A percentile compares a stretch with the other conserved stretches of the same genome.
Conservation (phyloP, 2,888 invertebrate genomes). For the Artemia sinica region DNA sequence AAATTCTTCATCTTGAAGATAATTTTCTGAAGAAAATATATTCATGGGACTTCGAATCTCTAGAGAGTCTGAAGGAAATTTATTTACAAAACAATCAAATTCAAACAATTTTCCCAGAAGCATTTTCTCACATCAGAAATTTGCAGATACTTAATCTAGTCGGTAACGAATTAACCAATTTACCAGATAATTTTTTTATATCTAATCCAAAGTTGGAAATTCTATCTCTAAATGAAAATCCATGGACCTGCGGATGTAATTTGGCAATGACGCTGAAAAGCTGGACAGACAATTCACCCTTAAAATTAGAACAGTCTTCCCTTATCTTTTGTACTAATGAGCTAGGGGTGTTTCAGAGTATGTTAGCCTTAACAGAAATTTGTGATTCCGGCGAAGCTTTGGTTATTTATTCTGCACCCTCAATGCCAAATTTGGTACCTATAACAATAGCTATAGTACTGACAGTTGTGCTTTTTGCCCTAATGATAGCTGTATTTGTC, state of each 20-base stretch:
- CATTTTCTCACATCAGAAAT: conserved; percentile 48
- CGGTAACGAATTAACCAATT: conserved; percentile 48
- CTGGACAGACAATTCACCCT: conserved; percentile 58
- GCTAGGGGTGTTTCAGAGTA: background rate
- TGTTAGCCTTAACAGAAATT: conserved; percentile 27
- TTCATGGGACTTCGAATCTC: conserved; percentile 62
- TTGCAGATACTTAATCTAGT: conserved; percentile 49
- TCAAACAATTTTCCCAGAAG: conserved; percentile 47
- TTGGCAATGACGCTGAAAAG: conserved; percentile 51
- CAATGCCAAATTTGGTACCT: conserved; percentile 14
- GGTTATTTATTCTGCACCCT: background rate
- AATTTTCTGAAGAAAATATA: conserved; percentile 49
- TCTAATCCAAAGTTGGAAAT: conserved; percentile 70
- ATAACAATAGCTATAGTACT: conserved; percentile 18
- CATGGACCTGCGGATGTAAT: conserved; percentile 84
- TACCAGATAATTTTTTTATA: conserved; percentile 34
- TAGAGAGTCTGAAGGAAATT: conserved; percentile 51
- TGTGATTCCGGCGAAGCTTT: conserved; percentile 7
- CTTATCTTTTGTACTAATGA: conserved; percentile 52
- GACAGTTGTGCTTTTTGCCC: conserved; percentile 16
- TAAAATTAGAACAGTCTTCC: conserved; percentile 59
- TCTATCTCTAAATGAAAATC: conserved; percentile 62
- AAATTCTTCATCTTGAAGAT: conserved; percentile 54
- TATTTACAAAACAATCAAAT: conserved; percentile 58
- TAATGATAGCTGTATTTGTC: conserved; percentile 15